Percentiles rank a stretch among this genome's conserved stretches.
Conservation (phyloP, 2,797 vertebrate species). For the Dermochelys coriacea region DNA sequence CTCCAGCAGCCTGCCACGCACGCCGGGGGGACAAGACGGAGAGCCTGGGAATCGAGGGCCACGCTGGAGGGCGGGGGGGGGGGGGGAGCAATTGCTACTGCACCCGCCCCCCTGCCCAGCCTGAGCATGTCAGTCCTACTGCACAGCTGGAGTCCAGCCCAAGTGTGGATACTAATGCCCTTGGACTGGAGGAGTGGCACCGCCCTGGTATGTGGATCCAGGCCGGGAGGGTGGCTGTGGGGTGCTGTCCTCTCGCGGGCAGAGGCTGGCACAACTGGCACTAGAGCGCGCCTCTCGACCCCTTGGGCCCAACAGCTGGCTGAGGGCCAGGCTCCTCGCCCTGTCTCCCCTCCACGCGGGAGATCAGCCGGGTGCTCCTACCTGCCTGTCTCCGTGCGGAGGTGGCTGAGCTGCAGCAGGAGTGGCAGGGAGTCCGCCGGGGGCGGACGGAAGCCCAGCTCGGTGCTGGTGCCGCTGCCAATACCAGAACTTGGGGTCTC, state of each 20-base stretch:
- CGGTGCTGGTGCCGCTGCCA: background rate
- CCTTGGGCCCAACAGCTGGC: too few relatives aligned
- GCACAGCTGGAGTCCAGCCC: background rate
- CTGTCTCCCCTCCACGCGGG: background rate
- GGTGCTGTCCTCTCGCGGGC: too few relatives aligned
- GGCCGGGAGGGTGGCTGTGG: too few relatives aligned
- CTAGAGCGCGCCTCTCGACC: too few relatives aligned
- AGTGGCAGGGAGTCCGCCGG: conserved; percentile 60
- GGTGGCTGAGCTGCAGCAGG: conserved; percentile 78
- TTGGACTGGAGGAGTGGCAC: background rate
- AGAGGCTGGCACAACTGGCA: background rate
- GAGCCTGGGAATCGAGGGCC: background rate
- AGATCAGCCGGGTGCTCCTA: conserved; percentile 39
- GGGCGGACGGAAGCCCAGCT: background rate
- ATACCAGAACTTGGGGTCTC: conserved; percentile 2
- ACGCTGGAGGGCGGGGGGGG: accelerated
- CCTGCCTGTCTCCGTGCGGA: conserved; percentile 86
- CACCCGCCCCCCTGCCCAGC: background rate
- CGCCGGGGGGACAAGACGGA: background rate
- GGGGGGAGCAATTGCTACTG: background rate
- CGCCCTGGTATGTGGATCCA: background rate
- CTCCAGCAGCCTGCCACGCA: conserved; percentile 84
- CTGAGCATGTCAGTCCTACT: background rate
- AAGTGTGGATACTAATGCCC: background rate
- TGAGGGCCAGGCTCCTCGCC: too few relatives aligned